Evolutionary conservation across 2,888 invertebrate species (phyloP).

Genomic region (Macrosoma leucophasiata): DNA sequence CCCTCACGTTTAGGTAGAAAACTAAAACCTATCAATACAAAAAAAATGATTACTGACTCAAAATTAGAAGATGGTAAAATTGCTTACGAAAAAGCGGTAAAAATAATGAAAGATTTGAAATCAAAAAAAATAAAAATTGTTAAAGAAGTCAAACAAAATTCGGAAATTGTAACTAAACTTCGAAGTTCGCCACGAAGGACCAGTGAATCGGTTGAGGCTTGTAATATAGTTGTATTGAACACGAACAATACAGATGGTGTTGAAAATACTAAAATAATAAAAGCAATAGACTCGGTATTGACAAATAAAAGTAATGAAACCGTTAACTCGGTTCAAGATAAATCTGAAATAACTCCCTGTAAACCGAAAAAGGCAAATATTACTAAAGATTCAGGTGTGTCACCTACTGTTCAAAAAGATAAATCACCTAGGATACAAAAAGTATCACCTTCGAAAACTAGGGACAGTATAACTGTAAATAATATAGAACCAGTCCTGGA

Average conservation of each 20-base stretch:
- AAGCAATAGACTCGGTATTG: too few species aligned
- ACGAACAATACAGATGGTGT: too few species aligned
- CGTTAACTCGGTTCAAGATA: too few species aligned
- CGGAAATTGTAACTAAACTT: background rate
- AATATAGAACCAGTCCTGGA: too few species aligned
- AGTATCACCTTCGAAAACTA: too few species aligned
- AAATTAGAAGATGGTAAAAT: slow-evolving; percentile 38
- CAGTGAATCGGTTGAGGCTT: background rate
- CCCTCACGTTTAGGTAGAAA: slow-evolving; percentile 23
- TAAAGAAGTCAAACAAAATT: background rate
- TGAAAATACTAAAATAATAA: too few species aligned
- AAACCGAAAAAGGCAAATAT: too few species aligned
- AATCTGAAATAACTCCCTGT: too few species aligned
- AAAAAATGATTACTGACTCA: slow-evolving; percentile 24
- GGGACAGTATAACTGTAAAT: too few species aligned
- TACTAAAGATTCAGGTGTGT: background rate
- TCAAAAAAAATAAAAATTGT: slow-evolving; percentile 22
- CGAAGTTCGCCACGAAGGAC: background rate
- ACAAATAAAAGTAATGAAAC: too few species aligned
- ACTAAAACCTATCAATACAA: slow-evolving; percentile 26
- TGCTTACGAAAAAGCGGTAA: slow-evolving; percentile 51
- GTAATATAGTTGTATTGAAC: too few species aligned
- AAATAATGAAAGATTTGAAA: slow-evolving; percentile 47
- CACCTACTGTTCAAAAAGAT: background rate
- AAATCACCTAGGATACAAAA: slow-evolving; percentile 8